phyloP scores from a whole-genome alignment of 1,140 invertebrate genomes.

The Papilio xuthus region DNA sequence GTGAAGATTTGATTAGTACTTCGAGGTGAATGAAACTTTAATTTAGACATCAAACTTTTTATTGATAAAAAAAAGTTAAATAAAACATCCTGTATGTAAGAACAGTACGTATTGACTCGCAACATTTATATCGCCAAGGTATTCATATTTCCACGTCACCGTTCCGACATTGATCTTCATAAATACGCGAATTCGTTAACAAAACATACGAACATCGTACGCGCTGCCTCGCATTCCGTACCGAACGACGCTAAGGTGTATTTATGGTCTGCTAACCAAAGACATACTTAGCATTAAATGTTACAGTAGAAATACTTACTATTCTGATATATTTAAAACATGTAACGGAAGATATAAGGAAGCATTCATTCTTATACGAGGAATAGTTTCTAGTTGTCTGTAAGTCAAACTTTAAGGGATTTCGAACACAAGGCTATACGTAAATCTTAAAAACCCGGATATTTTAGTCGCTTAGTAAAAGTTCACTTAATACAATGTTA shows the following conservation, averaged over 20 bases:
- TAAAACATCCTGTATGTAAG: background rate
- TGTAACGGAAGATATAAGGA: constrained; percentile 4
- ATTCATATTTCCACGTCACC: constrained; percentile 33
- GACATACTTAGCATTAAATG: constrained; percentile 52
- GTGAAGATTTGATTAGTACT: background rate
- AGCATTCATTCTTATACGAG: background rate
- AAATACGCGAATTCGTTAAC: constrained; percentile 54
- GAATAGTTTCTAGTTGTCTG: background rate
- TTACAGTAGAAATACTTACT: constrained; percentile 45
- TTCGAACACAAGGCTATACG: too few relatives aligned
- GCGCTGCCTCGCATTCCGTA: constrained; percentile 51
- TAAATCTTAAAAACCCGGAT: too few relatives aligned
- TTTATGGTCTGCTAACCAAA: constrained; percentile 56
- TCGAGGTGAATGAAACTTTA: background rate
- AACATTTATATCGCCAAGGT: background rate
- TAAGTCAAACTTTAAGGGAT: too few relatives aligned
- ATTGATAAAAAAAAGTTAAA: background rate
- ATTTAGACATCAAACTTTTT: background rate
- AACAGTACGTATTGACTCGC: constrained; percentile 7
- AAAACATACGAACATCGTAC: constrained; percentile 50
- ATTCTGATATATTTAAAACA: constrained; percentile 38
- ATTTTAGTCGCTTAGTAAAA: too few relatives aligned
- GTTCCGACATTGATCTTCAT: constrained; percentile 41
- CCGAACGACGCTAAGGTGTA: constrained; percentile 56
- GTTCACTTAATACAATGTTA: too few relatives aligned